A percentile compares a stretch with the other conserved stretches of the same genome.
Evolutionary conservation across 1,140 invertebrate genomes (phyloP).

Genomic region (Riptortus pedestris): DNA sequence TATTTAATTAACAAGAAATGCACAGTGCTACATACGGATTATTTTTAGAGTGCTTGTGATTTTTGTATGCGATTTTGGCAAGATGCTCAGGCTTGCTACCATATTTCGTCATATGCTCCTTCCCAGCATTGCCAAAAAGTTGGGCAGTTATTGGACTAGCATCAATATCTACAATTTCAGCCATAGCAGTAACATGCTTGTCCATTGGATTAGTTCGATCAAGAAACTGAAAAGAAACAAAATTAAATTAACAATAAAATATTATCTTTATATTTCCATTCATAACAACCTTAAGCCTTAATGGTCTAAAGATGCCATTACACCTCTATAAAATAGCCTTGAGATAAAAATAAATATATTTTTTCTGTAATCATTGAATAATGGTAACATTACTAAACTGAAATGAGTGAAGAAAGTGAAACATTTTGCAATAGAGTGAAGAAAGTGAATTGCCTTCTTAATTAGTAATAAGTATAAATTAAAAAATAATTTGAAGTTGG

Average conservation of each 20-base stretch:
- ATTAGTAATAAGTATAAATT: no score
- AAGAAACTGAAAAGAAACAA: conserved; percentile 47
- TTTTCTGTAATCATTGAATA: no score
- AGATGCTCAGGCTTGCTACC: conserved; percentile 86
- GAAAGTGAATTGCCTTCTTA: no score
- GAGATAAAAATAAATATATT: no score
- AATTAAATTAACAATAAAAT: conserved; percentile 3
- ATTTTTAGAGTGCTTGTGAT: conserved; percentile 91
- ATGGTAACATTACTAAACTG: no score
- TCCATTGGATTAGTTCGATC: conserved; percentile 92
- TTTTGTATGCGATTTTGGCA: conserved; percentile 95
- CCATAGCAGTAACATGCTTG: conserved; percentile 79
- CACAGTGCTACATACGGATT: conserved; percentile 77
- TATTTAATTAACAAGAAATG: neutral
- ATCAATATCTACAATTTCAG: conserved; percentile 64
- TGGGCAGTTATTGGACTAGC: conserved; percentile 81
- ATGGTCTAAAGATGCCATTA: no score
- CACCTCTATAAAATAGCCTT: no score
- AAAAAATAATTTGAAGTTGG: no score
- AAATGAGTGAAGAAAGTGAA: no score
- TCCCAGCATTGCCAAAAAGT: conserved; percentile 91
- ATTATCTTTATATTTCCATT: neutral
- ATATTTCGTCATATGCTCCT: conserved; percentile 96
- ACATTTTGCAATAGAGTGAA: no score
- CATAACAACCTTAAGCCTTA: neutral